A percentile compares a stretch with the other conserved stretches of the same genome.
phyloP scores from a whole-genome alignment of 1,140 invertebrate genomes.

The Antheraea mylitta region DNA sequence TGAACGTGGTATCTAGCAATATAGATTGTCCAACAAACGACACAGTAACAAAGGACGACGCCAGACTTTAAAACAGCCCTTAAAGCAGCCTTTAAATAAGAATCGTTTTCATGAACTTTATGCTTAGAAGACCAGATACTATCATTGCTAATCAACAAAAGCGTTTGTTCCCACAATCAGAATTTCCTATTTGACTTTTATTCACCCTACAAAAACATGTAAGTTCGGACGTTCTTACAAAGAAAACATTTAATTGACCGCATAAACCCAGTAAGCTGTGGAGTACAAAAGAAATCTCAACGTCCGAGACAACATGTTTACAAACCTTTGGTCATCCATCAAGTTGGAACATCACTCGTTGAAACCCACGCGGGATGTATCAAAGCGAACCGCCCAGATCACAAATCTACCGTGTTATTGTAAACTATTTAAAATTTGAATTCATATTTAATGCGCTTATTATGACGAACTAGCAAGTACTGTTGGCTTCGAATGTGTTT shows the following conservation, averaged over 20 bases:
- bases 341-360: conserved; percentile 5
- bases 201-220: neutral
- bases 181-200: neutral
- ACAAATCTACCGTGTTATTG: neutral
- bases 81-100: too few species aligned
- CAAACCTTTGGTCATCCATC: conserved; percentile 4
- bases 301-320: conserved; percentile 1
- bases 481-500: too few species aligned
- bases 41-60: too few species aligned
- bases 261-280: conserved; percentile 1
- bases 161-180: neutral
- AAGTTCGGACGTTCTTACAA: neutral
- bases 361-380: neutral
- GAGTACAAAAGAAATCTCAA: conserved; percentile 6
- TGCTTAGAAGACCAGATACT: too few species aligned
- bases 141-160: neutral
- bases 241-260: conserved; percentile 9
- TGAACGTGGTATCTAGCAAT: too few species aligned
- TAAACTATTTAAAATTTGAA: neutral
- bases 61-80: too few species aligned
- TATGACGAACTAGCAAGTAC: too few species aligned
- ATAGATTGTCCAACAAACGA: too few species aligned
- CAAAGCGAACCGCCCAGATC: neutral
- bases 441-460: neutral
- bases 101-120: too few species aligned